Evolutionary conservation across 1,140 invertebrate genomes (phyloP).

Genomic region (Phenacoccus solenopsis): DNA sequence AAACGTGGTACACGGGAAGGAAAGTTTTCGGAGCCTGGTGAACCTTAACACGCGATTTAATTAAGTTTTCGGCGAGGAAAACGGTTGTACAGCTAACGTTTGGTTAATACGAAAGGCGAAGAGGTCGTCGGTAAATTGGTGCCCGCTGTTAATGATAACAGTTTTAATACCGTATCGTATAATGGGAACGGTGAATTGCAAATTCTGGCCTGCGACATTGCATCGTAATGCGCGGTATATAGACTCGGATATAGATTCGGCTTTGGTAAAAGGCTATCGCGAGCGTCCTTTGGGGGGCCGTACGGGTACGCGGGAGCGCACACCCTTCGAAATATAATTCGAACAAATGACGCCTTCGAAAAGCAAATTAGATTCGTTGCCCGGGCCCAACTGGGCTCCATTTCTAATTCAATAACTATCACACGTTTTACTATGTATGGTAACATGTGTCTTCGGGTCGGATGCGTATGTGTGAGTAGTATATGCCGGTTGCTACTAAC

Average conservation of each 20-base stretch:
- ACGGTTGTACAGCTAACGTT: constrained; percentile 1
- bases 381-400: constrained; percentile 15
- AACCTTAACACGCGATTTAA: constrained; percentile 15
- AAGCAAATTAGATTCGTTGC: constrained; percentile 16
- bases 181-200: constrained; percentile 9
- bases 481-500: constrained; percentile 13
- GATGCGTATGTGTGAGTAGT: background rate
- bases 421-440: constrained; percentile 12
- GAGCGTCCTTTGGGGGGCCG: background rate
- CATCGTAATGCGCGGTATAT: background rate
- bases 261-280: background rate
- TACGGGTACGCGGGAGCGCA: background rate
- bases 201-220: constrained; percentile 7
- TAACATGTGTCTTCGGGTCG: background rate
- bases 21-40: too few relatives aligned
- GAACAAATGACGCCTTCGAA: constrained; percentile 17
- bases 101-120: constrained; percentile 13
- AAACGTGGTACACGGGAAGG: too few relatives aligned
- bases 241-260: too few relatives aligned
- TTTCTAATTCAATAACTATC: constrained; percentile 18
- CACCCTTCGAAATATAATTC: constrained; percentile 17
- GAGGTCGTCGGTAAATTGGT: background rate
- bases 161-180: constrained; percentile 8
- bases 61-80: constrained; percentile 12
- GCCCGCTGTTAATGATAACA: constrained; percentile 11